Evolutionary conservation across 2,797 vertebrate genomes (phyloP).

Genomic region (Sebastes miniatus): DNA sequence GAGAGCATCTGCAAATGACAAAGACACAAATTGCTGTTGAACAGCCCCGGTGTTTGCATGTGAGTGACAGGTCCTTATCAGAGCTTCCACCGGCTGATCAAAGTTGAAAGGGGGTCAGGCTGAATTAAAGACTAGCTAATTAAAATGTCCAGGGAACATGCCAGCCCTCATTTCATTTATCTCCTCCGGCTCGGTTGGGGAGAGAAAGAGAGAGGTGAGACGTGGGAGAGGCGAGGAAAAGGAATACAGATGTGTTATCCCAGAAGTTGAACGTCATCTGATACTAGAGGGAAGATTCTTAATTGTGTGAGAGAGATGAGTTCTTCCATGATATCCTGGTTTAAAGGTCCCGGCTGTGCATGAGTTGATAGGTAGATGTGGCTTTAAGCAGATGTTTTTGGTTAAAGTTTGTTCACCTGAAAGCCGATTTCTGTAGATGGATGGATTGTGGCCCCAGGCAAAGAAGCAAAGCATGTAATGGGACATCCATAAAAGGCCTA

Average conservation of each 20-base stretch:
- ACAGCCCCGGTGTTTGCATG: conserved; percentile 51
- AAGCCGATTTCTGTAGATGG: conserved; percentile 8
- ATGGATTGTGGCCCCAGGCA: conserved; percentile 1
- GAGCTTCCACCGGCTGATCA: conserved; percentile 71
- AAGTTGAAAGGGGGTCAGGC: conserved; percentile 80
- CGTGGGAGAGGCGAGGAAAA: conserved; percentile 1
- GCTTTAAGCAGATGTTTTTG: conserved; percentile 1
- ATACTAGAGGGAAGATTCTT: conserved; percentile 30
- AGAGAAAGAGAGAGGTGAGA: conserved; percentile 45
- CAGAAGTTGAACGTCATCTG: conserved; percentile 34
- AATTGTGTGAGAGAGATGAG: not conserved
- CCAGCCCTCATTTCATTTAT: conserved; percentile 69
- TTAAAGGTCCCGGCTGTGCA: conserved; percentile 3
- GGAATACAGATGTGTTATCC: conserved; percentile 23
- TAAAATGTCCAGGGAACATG: conserved; percentile 81
- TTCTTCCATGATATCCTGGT: conserved; percentile 9
- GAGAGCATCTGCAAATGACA: conserved; percentile 38
- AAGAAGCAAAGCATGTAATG: conserved; percentile 28
- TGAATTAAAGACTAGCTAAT: conserved; percentile 85
- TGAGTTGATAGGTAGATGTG: not conserved
- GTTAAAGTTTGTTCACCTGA: conserved; percentile 3
- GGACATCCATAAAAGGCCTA: conserved; percentile 14
- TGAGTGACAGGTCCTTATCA: conserved; percentile 82
- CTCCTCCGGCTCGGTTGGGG: conserved; percentile 44
- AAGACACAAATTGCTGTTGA: conserved; percentile 63